Conservation (phyloP, 2,797 vertebrate genomes). For the Phalloptychus januarius region DNA sequence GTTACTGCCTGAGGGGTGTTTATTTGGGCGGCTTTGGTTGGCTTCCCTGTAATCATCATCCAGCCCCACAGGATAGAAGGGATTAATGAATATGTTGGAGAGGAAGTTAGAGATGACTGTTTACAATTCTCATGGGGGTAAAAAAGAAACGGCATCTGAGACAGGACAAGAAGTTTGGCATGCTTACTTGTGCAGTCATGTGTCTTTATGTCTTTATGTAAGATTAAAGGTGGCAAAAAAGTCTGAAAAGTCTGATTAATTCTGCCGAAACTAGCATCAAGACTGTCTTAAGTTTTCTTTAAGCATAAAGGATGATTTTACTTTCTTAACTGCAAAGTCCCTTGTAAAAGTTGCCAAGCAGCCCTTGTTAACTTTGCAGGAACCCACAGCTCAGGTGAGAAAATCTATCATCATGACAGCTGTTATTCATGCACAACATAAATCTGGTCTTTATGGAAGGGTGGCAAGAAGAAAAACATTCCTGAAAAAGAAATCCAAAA, state of each 20-base stretch:
- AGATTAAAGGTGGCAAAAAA: not conserved
- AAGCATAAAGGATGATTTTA: not conserved
- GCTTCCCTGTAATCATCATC: conserved; percentile 81
- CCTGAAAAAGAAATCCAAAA: not conserved
- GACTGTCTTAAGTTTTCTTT: not conserved
- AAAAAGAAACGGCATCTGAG: conserved; percentile 54
- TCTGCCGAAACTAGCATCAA: not conserved
- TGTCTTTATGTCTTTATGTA: conserved; percentile 28
- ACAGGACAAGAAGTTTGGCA: conserved; percentile 31
- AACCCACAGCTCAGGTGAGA: not conserved
- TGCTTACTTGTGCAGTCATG: conserved; percentile 5
- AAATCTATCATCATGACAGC: not conserved
- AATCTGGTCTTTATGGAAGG: not conserved
- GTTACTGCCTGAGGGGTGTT: conserved; percentile 79
- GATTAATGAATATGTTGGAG: conserved; percentile 79
- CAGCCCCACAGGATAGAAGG: conserved; percentile 76
- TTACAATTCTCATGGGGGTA: conserved; percentile 74
- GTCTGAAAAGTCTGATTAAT: not conserved
- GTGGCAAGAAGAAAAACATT: not conserved
- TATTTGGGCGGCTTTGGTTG: conserved; percentile 80
- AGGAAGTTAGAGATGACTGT: conserved; percentile 82
- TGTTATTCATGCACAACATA: not conserved
- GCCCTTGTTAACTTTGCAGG: not conserved
- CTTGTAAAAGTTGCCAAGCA: not conserved
- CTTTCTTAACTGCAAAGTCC: not conserved